phyloP scores from a whole-genome alignment of 2,888 invertebrate genomes.

The Serripes groenlandicus region DNA sequence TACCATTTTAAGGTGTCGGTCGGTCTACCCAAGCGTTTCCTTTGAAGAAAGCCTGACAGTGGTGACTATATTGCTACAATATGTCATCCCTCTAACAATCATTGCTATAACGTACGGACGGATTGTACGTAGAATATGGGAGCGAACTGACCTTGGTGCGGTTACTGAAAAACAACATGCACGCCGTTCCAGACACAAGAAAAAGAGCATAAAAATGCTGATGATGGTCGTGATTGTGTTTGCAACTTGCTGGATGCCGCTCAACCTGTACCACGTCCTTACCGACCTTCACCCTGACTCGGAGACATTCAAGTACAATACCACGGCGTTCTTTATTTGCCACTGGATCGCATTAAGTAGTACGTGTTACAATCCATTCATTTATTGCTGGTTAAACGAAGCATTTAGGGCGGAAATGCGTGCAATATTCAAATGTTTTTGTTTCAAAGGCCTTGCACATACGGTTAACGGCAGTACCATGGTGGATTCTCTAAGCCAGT shows the following conservation, averaged over 20 bases:
- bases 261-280: constrained; percentile 87
- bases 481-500: constrained; percentile 31
- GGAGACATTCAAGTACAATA: constrained; percentile 82
- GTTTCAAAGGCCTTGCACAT: constrained; percentile 12
- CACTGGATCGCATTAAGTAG: constrained; percentile 87
- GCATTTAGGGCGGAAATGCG: constrained; percentile 85
- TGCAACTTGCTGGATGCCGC: constrained; percentile 87
- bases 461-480: constrained; percentile 44
- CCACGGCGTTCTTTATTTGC: constrained; percentile 85
- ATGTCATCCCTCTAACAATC: constrained; percentile 85
- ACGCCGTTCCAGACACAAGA: constrained; percentile 85
- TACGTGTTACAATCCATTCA: constrained; percentile 87
- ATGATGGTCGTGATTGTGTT: constrained; percentile 87
- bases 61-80: constrained; percentile 86
- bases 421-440: constrained; percentile 81
- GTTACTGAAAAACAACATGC: constrained; percentile 86
- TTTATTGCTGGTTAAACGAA: constrained; percentile 87
- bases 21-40: constrained; percentile 80
- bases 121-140: constrained; percentile 84
- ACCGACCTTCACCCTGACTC: constrained; percentile 84
- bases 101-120: constrained; percentile 86
- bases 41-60: constrained; percentile 85
- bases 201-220: constrained; percentile 87
- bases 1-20: constrained; percentile 81
- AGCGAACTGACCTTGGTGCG: constrained; percentile 84